phyloP scores from a whole-genome alignment of 2,113 vertebrate species.

The Anoura caudifer region DNA sequence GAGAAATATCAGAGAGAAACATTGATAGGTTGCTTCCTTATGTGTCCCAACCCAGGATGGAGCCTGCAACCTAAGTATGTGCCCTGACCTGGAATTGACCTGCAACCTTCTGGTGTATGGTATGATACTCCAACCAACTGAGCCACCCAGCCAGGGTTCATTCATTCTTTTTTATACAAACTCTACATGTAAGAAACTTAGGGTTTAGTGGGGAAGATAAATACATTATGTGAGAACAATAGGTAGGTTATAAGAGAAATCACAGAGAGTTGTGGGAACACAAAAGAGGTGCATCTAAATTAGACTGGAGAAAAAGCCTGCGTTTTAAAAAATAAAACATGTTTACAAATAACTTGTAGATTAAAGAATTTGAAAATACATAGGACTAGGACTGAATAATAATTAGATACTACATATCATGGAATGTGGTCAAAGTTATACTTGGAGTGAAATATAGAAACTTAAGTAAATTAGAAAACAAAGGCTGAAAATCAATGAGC shows the following conservation, averaged over 20 bases:
- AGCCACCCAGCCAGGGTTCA: no score
- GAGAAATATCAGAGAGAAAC: no score
- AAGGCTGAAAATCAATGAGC: not conserved
- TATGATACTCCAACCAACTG: no score
- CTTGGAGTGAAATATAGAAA: not conserved
- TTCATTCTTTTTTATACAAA: not conserved
- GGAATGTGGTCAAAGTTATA: not conserved
- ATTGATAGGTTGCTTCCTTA: no score
- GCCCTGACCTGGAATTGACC: no score
- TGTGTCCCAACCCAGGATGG: no score
- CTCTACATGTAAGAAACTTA: not conserved
- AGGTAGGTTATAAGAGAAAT: not conserved
- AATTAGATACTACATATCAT: not conserved
- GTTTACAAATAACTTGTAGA: not conserved
- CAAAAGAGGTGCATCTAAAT: not conserved
- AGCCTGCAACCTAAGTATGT: no score
- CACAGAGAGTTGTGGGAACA: not conserved
- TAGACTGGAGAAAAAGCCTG: not conserved
- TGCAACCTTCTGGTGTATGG: no score
- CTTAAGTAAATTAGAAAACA: not conserved
- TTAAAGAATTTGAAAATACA: not conserved
- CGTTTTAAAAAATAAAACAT: not conserved
- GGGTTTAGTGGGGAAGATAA: not conserved
- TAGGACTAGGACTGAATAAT: not conserved
- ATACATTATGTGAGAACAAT: not conserved